Conservation (phyloP, 2,888 invertebrate species). For the Cryptosula pallasiana region DNA sequence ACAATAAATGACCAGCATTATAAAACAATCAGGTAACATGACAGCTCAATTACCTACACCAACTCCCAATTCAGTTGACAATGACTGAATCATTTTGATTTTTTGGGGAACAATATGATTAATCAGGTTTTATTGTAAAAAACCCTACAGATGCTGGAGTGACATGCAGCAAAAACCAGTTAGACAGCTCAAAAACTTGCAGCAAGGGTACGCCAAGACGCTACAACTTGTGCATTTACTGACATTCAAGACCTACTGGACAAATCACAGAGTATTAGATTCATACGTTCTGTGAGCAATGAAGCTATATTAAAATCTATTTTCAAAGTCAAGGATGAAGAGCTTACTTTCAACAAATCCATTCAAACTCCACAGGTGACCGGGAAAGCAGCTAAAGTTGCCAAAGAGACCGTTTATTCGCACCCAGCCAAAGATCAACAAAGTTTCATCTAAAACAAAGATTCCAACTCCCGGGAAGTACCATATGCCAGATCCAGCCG, state of each 20-base stretch:
- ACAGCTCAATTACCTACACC: too few relatives aligned
- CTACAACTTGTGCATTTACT: too few relatives aligned
- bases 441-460: neutral
- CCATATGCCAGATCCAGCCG: neutral
- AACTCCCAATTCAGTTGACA: too few relatives aligned
- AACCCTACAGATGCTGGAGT: too few relatives aligned
- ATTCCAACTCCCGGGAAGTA: neutral
- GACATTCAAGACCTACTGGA: neutral
- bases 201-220: too few relatives aligned
- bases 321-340: neutral
- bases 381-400: neutral
- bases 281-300: neutral
- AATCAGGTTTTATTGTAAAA: too few relatives aligned
- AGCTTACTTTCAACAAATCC: neutral
- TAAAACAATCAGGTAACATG: too few relatives aligned
- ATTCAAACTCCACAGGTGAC: neutral
- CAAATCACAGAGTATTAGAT: neutral
- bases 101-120: too few relatives aligned
- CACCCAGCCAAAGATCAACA: neutral
- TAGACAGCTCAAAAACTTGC: too few relatives aligned
- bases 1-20: too few relatives aligned
- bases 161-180: too few relatives aligned
- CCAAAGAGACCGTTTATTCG: neutral
- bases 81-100: too few relatives aligned
- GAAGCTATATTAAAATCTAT: neutral